Evolutionary conservation across 2,888 invertebrate species (phyloP).

Genomic region (Apocheima hispidaria): DNA sequence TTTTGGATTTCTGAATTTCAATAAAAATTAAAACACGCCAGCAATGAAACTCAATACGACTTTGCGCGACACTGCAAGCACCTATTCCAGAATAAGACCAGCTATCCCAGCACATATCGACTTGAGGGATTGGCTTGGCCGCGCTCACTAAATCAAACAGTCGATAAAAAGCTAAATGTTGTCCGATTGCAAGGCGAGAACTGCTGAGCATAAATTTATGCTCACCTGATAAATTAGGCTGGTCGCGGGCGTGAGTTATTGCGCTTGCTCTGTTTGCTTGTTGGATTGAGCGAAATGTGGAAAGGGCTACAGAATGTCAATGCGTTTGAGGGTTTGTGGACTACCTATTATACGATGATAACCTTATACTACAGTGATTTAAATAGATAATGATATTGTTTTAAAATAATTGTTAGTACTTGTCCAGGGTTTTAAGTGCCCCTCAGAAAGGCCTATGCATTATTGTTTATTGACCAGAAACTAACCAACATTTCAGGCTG

Average conservation of each 20-base stretch:
- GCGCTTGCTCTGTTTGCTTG: slow-evolving; percentile 27
- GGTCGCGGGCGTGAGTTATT: slow-evolving; percentile 71
- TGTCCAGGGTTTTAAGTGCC: too few relatives aligned
- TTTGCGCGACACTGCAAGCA: background rate
- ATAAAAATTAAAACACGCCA: too few relatives aligned
- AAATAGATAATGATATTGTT: too few relatives aligned
- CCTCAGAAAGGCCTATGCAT: too few relatives aligned
- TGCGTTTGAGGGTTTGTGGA: background rate
- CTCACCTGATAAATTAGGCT: slow-evolving; percentile 81
- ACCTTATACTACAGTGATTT: too few relatives aligned
- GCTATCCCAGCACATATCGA: slow-evolving; percentile 69
- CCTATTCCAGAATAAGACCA: slow-evolving; percentile 62
- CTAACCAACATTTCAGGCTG: too few relatives aligned
- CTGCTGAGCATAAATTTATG: slow-evolving; percentile 80
- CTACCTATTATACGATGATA: too few relatives aligned
- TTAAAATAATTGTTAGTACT: too few relatives aligned
- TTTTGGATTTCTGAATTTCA: too few relatives aligned
- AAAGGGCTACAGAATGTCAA: slow-evolving; percentile 7
- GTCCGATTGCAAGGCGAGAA: slow-evolving; percentile 78
- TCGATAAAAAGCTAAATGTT: slow-evolving; percentile 79
- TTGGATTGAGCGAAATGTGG: slow-evolving; percentile 31
- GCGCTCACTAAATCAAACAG: slow-evolving; percentile 53
- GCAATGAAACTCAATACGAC: too few relatives aligned
- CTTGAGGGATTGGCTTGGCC: slow-evolving; percentile 80
- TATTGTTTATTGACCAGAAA: too few relatives aligned